Evolutionary conservation across 2,888 invertebrate genomes (phyloP), one percentile per base, ranked within the genome.

Genomic region (Eilema depressum): DNA sequence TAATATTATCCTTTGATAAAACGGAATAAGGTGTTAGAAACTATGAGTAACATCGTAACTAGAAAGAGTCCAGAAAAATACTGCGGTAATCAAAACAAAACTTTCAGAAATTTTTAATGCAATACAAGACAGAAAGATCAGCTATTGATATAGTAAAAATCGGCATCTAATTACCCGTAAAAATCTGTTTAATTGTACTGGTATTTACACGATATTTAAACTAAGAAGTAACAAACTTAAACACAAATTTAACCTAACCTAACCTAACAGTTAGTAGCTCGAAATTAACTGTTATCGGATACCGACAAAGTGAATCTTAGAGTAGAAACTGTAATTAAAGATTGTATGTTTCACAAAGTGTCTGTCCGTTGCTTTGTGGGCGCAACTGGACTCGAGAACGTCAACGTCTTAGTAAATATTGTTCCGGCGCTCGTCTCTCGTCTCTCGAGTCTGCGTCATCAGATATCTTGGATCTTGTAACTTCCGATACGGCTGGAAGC

Each of bases 391-490:
- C 26, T 59, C 14, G 17, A 12, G 25, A 30, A 28, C 30, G 14
- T 33, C 53, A 64, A 17, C 70, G 57, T 64, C 66, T 74, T 59
- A 41, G 53, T 61, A 11, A 63, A 30, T 33, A 53, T 60, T 28
- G 57, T 68, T 47, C 53, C 60, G 37, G 57, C 26, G 63, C 23
- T 68, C 74, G 72, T 73, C 73, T 67, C 23, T 68, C 74, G 72
- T 73, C 73, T 67, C 57, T 64, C 20, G 63, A 57, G 64, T 62
- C 61, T 41, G 25, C 67, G 56, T 30, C 53, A 74, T 78, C 78
- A 78, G 79, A 76, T 82, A 83, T 69, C 79, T 71, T 37, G 69
- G 53, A 60, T 71, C 64, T 62, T 20, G 62, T 56, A 41, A 33
- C 65, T 33, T 72, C 68, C 72, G 68, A 26, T 2, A 26, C 8